Conservation (phyloP, 2,888 invertebrate species). For the Drosophila macrospina region DNA sequence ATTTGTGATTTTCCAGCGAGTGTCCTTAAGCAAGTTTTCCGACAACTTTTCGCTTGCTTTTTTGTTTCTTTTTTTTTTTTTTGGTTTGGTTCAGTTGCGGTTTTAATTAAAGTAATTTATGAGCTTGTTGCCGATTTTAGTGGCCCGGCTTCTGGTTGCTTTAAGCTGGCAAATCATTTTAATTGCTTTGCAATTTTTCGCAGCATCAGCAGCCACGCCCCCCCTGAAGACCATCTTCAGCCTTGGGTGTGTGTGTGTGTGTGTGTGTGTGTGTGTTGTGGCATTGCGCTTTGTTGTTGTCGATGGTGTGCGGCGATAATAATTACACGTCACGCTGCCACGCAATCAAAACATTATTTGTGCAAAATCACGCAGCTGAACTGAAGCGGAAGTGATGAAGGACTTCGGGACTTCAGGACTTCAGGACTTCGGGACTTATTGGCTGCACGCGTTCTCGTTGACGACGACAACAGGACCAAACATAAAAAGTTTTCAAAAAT, state of each 20-base stretch:
- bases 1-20: slow-evolving; percentile 61
- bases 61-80: too few relatives aligned
- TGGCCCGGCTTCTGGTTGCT: slow-evolving; percentile 24
- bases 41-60: slow-evolving; percentile 22
- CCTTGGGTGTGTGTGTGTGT: background rate
- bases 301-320: slow-evolving; percentile 75
- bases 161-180: slow-evolving; percentile 68
- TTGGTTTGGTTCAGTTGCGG: slow-evolving; percentile 14
- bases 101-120: slow-evolving; percentile 66
- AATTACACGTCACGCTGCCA: slow-evolving; percentile 84
- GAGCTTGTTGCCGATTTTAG: slow-evolving; percentile 25
- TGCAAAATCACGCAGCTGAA: slow-evolving; percentile 83
- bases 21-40: slow-evolving; percentile 67
- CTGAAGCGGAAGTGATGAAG: slow-evolving; percentile 84
- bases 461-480: slow-evolving; percentile 18
- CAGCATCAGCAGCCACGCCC: slow-evolving; percentile 59
- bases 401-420: slow-evolving; percentile 73
- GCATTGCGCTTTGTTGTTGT: slow-evolving; percentile 55
- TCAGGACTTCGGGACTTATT: slow-evolving; percentile 81
- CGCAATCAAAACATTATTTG: slow-evolving; percentile 84
- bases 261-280: slow-evolving; percentile 10
- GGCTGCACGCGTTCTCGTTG: slow-evolving; percentile 81
- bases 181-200: slow-evolving; percentile 69
- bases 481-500: slow-evolving; percentile 65
- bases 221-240: slow-evolving; percentile 2